These are phyloP conservation scores for Prorops nasuta DNA, from an alignment of 1,140 invertebrate genomes.

Conservation along the genomic window DNA sequence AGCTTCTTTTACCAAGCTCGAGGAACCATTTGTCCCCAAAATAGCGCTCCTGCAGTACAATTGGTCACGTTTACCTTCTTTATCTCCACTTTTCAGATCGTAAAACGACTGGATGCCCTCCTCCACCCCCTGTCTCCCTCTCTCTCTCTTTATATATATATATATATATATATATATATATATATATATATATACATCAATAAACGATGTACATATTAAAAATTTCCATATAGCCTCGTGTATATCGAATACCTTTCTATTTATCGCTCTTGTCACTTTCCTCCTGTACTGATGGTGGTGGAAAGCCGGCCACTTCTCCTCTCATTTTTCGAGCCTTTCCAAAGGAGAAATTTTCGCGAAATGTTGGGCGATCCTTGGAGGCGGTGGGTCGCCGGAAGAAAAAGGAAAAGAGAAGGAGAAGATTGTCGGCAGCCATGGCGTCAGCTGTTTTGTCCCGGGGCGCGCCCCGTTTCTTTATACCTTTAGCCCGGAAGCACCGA, in stretches of 20 bases:
- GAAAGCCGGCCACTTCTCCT: too few species aligned
- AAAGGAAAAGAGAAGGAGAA: constrained; percentile 17
- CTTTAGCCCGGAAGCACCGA: constrained; percentile 39
- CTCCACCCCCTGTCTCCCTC: too few species aligned
- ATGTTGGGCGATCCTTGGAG: constrained; percentile 52
- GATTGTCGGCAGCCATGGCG: constrained; percentile 45
- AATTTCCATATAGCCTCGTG: too few species aligned
- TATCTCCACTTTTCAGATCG: constrained; percentile 21
- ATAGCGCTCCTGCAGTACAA: constrained; percentile 1
- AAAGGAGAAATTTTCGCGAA: constrained; percentile 48
- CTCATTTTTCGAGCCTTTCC: constrained; percentile 7
- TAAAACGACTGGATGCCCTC: too few species aligned
- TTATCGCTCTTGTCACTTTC: neutral
- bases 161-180: too few species aligned
- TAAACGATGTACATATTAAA: too few species aligned
- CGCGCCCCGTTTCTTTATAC: constrained; percentile 43
- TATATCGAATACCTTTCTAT: neutral
- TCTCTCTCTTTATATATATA: too few species aligned
- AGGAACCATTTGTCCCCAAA: constrained; percentile 20
- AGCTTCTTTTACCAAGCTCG: constrained; percentile 12
- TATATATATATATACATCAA: too few species aligned
- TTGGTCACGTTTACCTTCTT: constrained; percentile 14
- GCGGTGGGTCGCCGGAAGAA: constrained; percentile 16
- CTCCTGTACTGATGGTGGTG: too few species aligned
- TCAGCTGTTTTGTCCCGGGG: constrained; percentile 50